phyloP scores from a whole-genome alignment of 1,140 invertebrate genomes.

The Calliopsis andreniformis region DNA sequence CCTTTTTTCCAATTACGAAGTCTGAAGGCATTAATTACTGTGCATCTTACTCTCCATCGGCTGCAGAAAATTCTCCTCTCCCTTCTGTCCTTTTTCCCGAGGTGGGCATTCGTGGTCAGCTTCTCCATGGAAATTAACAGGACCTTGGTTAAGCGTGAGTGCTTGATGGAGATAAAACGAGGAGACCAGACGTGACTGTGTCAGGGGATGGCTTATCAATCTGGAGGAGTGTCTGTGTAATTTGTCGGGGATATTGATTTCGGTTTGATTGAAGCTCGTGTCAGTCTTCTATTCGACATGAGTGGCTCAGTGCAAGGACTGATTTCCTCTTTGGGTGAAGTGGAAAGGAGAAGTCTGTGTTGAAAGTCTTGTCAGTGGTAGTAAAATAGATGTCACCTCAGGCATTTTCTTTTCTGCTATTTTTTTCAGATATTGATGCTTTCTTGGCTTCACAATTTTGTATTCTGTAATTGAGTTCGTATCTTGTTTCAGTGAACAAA shows the following conservation, averaged over 20 bases:
- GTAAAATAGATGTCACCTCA: no score
- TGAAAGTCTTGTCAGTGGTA: no score
- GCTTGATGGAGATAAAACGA: neutral
- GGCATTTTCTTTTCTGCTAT: no score
- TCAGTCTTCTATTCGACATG: no score
- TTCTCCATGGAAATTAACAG: neutral
- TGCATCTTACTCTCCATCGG: neutral
- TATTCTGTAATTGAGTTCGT: no score
- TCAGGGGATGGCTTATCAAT: neutral
- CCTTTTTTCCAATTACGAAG: slow-evolving; percentile 16
- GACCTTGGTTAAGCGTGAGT: neutral
- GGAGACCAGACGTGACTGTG: no score
- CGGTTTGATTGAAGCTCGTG: neutral
- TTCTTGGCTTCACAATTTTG: no score
- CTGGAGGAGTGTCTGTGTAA: neutral
- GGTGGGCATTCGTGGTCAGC: neutral
- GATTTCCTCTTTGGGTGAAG: no score
- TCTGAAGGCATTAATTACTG: slow-evolving; percentile 25
- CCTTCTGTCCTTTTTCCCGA: neutral
- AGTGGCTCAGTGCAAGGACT: no score
- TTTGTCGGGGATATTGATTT: neutral
- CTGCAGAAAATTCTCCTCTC: neutral
- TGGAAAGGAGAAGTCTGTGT: no score
- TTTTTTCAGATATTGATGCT: no score
- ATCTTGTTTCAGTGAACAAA: no score